Base-by-base conservation (phyloP, 2,888 invertebrate species). In the Thereva unica region DNA sequence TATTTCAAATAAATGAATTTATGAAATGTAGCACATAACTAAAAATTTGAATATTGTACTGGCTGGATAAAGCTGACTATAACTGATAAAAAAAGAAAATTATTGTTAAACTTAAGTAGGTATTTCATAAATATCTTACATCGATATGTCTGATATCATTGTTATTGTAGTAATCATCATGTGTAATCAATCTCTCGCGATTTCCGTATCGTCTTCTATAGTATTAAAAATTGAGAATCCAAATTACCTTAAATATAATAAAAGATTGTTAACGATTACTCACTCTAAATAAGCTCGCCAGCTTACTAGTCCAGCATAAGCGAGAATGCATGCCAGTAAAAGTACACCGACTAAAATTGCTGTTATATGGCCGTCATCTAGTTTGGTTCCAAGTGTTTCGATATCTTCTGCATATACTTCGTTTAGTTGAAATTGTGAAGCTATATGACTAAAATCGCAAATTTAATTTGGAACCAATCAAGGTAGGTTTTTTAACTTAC, bases 91-190 rank as follows among this genome's bases (percentile, higher is more conserved):
- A 23, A 23, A 23, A 23, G 23, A 23, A 23, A 23, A 2, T 23
- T 23, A 23, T 23, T 23, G 23, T 23, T 23, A 23, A 23, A 23
- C 2, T 23, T 23, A 23, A 23, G 23, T 23, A 23, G 1, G 23
- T 2, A 23, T 23, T 23, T 23, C 23, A 2, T 23, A 2, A 23
- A 23, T 23, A 23, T 23, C 44, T 57, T 49, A 69, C 66, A 52
- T 69, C 68, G 57, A 71, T 68, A 34, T 68, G 67, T 63, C 69
- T 66, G 7, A 61, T 55, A 44, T 70, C 71, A 45, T 71, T 71
- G 52, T 69, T 69, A 47, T 61, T 59, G 47, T 68, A 70, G 45
- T 65, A 69, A 53, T 71, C 71, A 23, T 72, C 72, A 59, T 72
- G 68, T 2, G 69, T 71, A 4, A 72, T 68, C 6, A 72, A 42